These are phyloP conservation scores for Lymantria monacha DNA, from an alignment of 2,888 invertebrate genomes.

Conservation along the genomic window DNA sequence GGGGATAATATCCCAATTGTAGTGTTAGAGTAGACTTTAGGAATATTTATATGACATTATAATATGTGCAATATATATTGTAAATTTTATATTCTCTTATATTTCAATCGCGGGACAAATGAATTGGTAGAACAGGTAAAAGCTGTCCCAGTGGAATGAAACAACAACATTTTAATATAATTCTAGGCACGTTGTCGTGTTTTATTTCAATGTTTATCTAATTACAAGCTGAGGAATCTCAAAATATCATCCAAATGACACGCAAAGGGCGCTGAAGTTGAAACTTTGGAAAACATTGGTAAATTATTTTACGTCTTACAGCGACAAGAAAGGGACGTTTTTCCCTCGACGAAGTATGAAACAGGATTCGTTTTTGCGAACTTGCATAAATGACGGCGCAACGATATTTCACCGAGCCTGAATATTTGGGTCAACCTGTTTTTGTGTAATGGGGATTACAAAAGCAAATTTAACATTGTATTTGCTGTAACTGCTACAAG, in stretches of 20 bases:
- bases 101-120: slow-evolving; percentile 9
- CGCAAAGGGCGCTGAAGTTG: slow-evolving; percentile 59
- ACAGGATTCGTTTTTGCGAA: slow-evolving; percentile 75
- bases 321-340: slow-evolving; percentile 55
- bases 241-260: slow-evolving; percentile 66
- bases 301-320: slow-evolving; percentile 60
- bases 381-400: slow-evolving; percentile 75
- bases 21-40: slow-evolving; percentile 57
- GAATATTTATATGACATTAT: slow-evolving; percentile 65
- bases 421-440: slow-evolving; percentile 81
- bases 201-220: slow-evolving; percentile 56
- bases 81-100: slow-evolving; percentile 13
- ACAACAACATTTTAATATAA: not conserved
- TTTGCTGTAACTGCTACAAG: slow-evolving; percentile 70
- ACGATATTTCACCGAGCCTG: slow-evolving; percentile 73
- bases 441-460: slow-evolving; percentile 78
- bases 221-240: slow-evolving; percentile 55
- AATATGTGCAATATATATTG: slow-evolving; percentile 38
- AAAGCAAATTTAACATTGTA: slow-evolving; percentile 77
- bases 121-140: slow-evolving; percentile 14
- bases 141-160: not conserved
- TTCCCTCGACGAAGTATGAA: slow-evolving; percentile 54
- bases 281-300: slow-evolving; percentile 40
- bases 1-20: slow-evolving; percentile 69
- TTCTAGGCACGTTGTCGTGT: slow-evolving; percentile 27